These are phyloP conservation scores for Pogona vitticeps DNA, from an alignment of 2,113 vertebrate species.

Conservation along the genomic window DNA sequence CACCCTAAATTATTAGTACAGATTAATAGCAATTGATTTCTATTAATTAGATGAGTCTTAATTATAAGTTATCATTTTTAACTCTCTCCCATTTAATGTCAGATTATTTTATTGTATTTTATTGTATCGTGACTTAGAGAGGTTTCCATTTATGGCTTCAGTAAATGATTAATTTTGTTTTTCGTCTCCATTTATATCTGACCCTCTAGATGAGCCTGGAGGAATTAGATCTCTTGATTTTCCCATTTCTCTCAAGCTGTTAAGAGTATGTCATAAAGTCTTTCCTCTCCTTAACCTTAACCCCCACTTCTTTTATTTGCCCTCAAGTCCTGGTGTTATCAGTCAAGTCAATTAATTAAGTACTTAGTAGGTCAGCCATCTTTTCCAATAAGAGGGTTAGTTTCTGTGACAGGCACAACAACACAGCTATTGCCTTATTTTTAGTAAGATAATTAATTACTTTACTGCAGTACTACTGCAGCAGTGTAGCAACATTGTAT, in stretches of 20 bases:
- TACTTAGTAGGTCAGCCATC: slow-evolving; percentile 70
- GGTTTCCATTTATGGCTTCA: neutral
- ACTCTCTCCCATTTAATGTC: neutral
- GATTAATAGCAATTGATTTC: too few relatives aligned
- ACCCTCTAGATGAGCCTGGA: slow-evolving; percentile 51
- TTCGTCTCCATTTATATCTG: slow-evolving; percentile 9
- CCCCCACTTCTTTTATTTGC: slow-evolving; percentile 61
- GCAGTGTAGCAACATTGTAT: slow-evolving; percentile 41
- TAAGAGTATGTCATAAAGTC: slow-evolving; percentile 69
- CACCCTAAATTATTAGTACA: too few relatives aligned
- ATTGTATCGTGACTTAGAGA: neutral
- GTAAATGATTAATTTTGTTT: slow-evolving; percentile 31
- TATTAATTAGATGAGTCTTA: too few relatives aligned
- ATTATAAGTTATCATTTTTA: too few relatives aligned
- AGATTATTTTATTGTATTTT: neutral
- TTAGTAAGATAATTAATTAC: slow-evolving; percentile 70
- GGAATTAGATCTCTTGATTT: slow-evolving; percentile 68
- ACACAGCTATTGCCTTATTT: slow-evolving; percentile 60
- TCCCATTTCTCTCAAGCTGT: slow-evolving; percentile 66
- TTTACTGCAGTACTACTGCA: slow-evolving; percentile 45
- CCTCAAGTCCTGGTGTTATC: slow-evolving; percentile 71
- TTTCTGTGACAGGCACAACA: slow-evolving; percentile 63
- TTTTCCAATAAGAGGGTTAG: slow-evolving; percentile 67
- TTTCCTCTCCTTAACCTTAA: slow-evolving; percentile 64
- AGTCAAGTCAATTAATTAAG: slow-evolving; percentile 75